Evolutionary conservation across 2,888 invertebrate species (phyloP).

Genomic region (Epirrhoe alternata): DNA sequence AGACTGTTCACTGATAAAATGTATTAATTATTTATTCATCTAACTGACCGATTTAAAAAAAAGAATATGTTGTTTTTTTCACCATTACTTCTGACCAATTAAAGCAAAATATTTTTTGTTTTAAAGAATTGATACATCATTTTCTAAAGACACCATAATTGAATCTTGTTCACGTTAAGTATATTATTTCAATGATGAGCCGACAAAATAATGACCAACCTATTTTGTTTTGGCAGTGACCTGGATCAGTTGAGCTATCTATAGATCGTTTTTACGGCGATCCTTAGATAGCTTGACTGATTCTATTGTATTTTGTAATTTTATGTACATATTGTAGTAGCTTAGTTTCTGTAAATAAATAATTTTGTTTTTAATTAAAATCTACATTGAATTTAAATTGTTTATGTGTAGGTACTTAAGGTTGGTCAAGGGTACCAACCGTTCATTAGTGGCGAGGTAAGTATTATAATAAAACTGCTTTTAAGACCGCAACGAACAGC

Average conservation of each 20-base stretch:
- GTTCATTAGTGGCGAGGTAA: not conserved
- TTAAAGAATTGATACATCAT: too few species aligned
- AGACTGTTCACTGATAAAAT: conserved; percentile 32
- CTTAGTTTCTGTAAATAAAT: too few species aligned
- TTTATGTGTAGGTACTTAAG: not conserved
- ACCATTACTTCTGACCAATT: too few species aligned
- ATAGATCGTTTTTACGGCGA: too few species aligned
- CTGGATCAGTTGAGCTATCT: too few species aligned
- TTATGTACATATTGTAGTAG: too few species aligned
- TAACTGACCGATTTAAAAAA: not conserved
- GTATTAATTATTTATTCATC: not conserved
- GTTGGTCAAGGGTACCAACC: not conserved
- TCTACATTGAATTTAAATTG: not conserved
- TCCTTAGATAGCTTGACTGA: too few species aligned
- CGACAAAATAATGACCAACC: not conserved
- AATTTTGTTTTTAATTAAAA: not conserved
- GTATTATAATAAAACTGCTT: not conserved
- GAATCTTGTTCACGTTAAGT: too few species aligned
- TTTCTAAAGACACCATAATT: too few species aligned
- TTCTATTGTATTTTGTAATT: too few species aligned
- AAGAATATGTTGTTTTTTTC: too few species aligned
- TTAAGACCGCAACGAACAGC: not conserved
- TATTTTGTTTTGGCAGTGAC: not conserved
- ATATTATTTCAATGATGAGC: not conserved
- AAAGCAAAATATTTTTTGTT: too few species aligned